Percentiles rank a stretch among this genome's conserved stretches.
These are phyloP conservation scores for Troides aeacus DNA, from an alignment of 2,888 invertebrate genomes.

Conservation along the genomic window DNA sequence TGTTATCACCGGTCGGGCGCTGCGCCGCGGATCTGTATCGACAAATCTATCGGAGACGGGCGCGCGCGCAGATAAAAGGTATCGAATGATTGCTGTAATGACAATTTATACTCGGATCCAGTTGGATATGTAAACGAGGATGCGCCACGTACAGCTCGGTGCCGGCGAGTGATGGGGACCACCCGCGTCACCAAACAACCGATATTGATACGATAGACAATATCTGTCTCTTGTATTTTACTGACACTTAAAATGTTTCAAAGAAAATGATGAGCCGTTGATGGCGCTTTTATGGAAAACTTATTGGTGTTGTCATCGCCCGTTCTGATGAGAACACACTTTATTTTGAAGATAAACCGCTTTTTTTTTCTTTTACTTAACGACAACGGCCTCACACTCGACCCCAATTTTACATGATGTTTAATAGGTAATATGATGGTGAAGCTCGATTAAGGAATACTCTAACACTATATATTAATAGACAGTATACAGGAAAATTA, in stretches of 20 bases:
- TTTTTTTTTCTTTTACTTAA: too few species aligned
- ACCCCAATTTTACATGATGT: too few species aligned
- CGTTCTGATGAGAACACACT: slow-evolving; percentile 13
- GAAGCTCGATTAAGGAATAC: too few species aligned
- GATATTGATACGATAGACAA: slow-evolving; percentile 25
- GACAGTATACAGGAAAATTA: too few species aligned
- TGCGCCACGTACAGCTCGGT: slow-evolving; percentile 55
- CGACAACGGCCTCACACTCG: too few species aligned
- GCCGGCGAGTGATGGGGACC: slow-evolving; percentile 60
- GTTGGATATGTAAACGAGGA: slow-evolving; percentile 71
- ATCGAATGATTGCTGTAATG: slow-evolving; percentile 73
- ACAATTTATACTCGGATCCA: slow-evolving; percentile 71
- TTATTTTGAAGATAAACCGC: slow-evolving; percentile 1
- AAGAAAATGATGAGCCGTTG: slow-evolving; percentile 17
- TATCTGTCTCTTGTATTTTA: slow-evolving; percentile 21
- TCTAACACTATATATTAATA: too few species aligned
- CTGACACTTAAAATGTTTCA: slow-evolving; percentile 19
- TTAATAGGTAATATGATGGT: too few species aligned
- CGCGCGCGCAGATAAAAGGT: slow-evolving; percentile 61
- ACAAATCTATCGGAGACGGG: slow-evolving; percentile 54
- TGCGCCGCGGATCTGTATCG: slow-evolving; percentile 55
- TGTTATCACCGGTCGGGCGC: slow-evolving; percentile 47
- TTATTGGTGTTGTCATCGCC: slow-evolving; percentile 24
- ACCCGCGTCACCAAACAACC: slow-evolving; percentile 48
- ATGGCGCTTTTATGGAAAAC: slow-evolving; percentile 26